A percentile compares a stretch with the other conserved stretches of the same genome.
phyloP scores from a whole-genome alignment of 1,140 invertebrate species.

The Diploscapter pachys region DNA sequence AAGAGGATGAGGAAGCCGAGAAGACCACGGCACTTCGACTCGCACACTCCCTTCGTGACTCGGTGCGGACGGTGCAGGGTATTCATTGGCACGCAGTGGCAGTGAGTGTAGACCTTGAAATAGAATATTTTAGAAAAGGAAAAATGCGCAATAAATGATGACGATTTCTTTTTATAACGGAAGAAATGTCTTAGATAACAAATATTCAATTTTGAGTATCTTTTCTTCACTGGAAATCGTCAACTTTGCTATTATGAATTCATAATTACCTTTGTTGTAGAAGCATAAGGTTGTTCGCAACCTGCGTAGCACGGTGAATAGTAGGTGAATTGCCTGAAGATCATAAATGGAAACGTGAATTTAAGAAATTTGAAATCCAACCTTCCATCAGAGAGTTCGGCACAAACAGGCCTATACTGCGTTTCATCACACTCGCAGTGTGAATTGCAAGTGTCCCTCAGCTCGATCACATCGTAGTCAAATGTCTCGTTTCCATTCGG shows the following conservation, averaged over 20 bases:
- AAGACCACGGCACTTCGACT: conserved; percentile 55
- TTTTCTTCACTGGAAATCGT: too few species aligned
- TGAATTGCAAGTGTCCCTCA: conserved; percentile 35
- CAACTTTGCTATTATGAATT: too few species aligned
- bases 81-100: conserved; percentile 47
- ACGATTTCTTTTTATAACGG: too few species aligned
- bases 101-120: conserved; percentile 50
- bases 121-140: background rate
- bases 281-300: conserved; percentile 43
- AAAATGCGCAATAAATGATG: too few species aligned
- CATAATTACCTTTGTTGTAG: conserved; percentile 38
- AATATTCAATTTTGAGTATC: background rate
- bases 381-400: conserved; percentile 48
- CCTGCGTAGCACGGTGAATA: conserved; percentile 58
- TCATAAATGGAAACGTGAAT: too few species aligned
- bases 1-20: conserved; percentile 54
- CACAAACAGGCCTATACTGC: conserved; percentile 58
- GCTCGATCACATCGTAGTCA: conserved; percentile 13
- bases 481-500: background rate
- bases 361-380: too few species aligned
- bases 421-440: conserved; percentile 46
- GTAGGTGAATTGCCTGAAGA: conserved; percentile 45
- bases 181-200: background rate
- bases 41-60: conserved; percentile 57
- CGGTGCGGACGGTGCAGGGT: conserved; percentile 44